Percentiles rank a stretch among this genome's conserved stretches.
phyloP scores from a whole-genome alignment of 2,113 vertebrate genomes.

The Oncorhynchus masou region DNA sequence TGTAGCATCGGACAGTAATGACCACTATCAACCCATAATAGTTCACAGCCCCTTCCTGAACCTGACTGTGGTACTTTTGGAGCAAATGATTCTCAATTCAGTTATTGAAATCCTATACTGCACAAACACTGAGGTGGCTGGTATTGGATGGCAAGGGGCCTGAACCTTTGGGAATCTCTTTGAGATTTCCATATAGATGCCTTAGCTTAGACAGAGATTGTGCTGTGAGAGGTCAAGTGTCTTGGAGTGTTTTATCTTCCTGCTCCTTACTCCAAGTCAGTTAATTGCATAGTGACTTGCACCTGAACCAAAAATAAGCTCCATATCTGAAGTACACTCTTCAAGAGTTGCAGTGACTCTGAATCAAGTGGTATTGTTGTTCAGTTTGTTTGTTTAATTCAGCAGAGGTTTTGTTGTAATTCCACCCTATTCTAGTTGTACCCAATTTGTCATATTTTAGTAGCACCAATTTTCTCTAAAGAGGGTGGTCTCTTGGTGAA shows the following conservation, averaged over 20 bases:
- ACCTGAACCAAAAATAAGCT: slow-evolving; percentile 33
- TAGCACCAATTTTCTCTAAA: no score
- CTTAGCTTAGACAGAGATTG: slow-evolving; percentile 8
- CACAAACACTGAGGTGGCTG: slow-evolving; percentile 21
- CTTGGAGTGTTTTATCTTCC: neutral
- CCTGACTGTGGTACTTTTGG: slow-evolving; percentile 22
- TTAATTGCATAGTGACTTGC: neutral
- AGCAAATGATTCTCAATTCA: neutral
- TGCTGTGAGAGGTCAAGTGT: slow-evolving; percentile 32
- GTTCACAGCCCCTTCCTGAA: slow-evolving; percentile 16
- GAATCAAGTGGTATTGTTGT: slow-evolving; percentile 11
- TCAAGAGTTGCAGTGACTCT: slow-evolving; percentile 14
- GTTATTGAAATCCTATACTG: slow-evolving; percentile 4
- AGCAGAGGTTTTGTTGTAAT: neutral
- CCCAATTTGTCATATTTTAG: no score
- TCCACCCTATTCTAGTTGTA: neutral
- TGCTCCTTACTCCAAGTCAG: slow-evolving; percentile 11
- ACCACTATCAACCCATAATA: slow-evolving; percentile 27
- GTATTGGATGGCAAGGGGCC: slow-evolving; percentile 11
- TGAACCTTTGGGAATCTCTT: slow-evolving; percentile 8
- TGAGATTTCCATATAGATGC: slow-evolving; percentile 33
- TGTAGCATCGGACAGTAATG: slow-evolving; percentile 27
- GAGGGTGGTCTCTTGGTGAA: neutral
- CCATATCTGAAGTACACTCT: slow-evolving; percentile 27
- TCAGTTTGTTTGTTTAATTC: slow-evolving; percentile 4